A percentile compares a stretch with the other conserved stretches of the same genome.
phyloP scores from a whole-genome alignment of 2,888 invertebrate genomes.

The Lasioglossum calceatum region DNA sequence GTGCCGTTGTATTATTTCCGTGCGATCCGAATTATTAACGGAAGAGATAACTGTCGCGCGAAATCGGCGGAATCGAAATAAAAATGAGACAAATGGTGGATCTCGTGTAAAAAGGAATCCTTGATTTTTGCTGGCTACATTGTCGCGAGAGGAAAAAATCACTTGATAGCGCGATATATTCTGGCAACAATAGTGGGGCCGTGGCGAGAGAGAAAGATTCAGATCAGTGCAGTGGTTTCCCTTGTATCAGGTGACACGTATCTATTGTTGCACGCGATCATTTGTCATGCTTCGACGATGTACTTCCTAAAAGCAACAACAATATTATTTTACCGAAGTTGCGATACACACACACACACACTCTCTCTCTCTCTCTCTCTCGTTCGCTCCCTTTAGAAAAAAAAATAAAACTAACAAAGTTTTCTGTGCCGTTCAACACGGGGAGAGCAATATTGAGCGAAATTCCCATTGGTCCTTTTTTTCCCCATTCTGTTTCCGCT shows the following conservation, averaged over 20 bases:
- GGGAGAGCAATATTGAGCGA: slow-evolving; percentile 59
- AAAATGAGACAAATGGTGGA: too few species aligned
- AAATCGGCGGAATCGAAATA: too few species aligned
- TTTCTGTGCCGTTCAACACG: slow-evolving; percentile 49
- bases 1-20: too few species aligned
- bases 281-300: slow-evolving; percentile 64
- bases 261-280: slow-evolving; percentile 65
- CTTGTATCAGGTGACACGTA: slow-evolving; percentile 59
- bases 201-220: slow-evolving; percentile 37
- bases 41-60: too few species aligned
- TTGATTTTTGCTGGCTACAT: slow-evolving; percentile 3
- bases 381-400: not conserved
- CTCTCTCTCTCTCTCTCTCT: not conserved
- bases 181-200: slow-evolving; percentile 55
- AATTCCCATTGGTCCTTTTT: slow-evolving; percentile 30
- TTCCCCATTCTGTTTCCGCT: slow-evolving; percentile 1
- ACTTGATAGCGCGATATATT: slow-evolving; percentile 57
- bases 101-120: not conserved
- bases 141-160: slow-evolving; percentile 24
- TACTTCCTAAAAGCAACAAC: slow-evolving; percentile 66
- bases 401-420: slow-evolving; percentile 46
- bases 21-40: too few species aligned
- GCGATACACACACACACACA: not conserved
- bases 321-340: slow-evolving; percentile 68
- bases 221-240: slow-evolving; percentile 53